These are phyloP conservation scores for Heteractis magnifica DNA, from an alignment of 92 coral and sea anemone genomes.

Conservation along the genomic window DNA sequence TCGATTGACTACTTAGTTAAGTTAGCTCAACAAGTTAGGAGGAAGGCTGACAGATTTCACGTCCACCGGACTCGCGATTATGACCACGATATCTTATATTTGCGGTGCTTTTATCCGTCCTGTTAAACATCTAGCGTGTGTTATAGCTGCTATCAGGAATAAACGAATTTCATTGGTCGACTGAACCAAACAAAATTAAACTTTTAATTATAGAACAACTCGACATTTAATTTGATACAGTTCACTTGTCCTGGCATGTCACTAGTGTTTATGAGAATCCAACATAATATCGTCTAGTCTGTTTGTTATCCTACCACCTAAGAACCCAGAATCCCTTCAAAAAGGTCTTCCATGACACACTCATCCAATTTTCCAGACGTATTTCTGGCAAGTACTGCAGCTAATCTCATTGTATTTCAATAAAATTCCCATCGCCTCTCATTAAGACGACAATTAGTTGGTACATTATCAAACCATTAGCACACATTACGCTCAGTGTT, in stretches of 20 bases:
- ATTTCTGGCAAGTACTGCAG: background rate
- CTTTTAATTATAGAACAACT: conserved; percentile 25
- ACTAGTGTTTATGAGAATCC: background rate
- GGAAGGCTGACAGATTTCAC: background rate
- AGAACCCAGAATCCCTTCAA: background rate
- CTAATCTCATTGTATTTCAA: background rate
- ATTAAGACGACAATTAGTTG: conserved; percentile 50
- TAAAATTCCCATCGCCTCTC: conserved; percentile 17
- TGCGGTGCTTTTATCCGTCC: conserved; percentile 4
- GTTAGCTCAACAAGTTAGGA: background rate
- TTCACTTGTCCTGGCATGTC: conserved; percentile 3
- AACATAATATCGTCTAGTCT: background rate
- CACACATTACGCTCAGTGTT: conserved; percentile 12
- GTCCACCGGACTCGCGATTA: background rate
- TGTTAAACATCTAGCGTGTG: conserved; percentile 15
- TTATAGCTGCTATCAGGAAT: conserved; percentile 2
- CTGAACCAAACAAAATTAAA: conserved; percentile 29
- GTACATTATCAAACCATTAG: conserved; percentile 34
- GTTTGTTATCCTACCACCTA: background rate
- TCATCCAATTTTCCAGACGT: background rate
- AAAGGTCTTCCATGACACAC: background rate
- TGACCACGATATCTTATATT: background rate
- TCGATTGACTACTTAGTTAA: background rate
- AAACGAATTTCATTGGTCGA: conserved; percentile 7
- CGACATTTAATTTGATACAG: conserved; percentile 24